Evolutionary conservation across 64 coral and sea anemone species (phyloP).

Genomic region (Pocillopora verrucosa): DNA sequence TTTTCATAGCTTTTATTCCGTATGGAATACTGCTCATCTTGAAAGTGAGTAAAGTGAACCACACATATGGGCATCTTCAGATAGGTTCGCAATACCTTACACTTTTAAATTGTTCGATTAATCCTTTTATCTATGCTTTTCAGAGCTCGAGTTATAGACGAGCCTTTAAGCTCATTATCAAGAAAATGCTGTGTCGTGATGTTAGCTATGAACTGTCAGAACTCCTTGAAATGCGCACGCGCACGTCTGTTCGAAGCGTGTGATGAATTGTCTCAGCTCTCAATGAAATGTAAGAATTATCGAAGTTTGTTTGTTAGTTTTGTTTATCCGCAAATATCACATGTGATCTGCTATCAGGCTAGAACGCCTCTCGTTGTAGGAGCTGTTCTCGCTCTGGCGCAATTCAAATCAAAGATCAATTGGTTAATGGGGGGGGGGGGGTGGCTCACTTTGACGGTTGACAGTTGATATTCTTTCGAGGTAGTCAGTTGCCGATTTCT

Average conservation of each 20-base stretch:
- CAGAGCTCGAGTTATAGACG: slow-evolving; percentile 72
- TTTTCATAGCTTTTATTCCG: slow-evolving; percentile 73
- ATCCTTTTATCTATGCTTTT: slow-evolving; percentile 71
- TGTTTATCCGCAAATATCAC: no score
- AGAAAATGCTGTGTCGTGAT: slow-evolving; percentile 39
- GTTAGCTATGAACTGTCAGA: background rate
- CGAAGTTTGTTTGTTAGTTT: no score
- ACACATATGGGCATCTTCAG: background rate
- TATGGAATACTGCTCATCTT: slow-evolving; percentile 59
- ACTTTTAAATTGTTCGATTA: slow-evolving; percentile 66
- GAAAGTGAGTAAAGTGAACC: slow-evolving; percentile 1
- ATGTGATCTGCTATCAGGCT: no score
- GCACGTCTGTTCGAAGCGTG: background rate
- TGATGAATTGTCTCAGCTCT: background rate
- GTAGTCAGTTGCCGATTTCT: no score
- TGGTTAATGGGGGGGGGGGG: no score
- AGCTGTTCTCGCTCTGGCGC: no score
- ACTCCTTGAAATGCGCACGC: background rate
- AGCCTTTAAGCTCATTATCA: slow-evolving; percentile 49
- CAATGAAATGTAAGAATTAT: background rate
- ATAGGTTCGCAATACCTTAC: slow-evolving; percentile 22
- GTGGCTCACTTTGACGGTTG: no score
- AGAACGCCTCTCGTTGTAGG: no score
- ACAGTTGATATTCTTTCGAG: no score
- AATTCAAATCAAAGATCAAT: no score